Conservation (phyloP, 2,797 vertebrate genomes). For the Okamejei kenojei region DNA sequence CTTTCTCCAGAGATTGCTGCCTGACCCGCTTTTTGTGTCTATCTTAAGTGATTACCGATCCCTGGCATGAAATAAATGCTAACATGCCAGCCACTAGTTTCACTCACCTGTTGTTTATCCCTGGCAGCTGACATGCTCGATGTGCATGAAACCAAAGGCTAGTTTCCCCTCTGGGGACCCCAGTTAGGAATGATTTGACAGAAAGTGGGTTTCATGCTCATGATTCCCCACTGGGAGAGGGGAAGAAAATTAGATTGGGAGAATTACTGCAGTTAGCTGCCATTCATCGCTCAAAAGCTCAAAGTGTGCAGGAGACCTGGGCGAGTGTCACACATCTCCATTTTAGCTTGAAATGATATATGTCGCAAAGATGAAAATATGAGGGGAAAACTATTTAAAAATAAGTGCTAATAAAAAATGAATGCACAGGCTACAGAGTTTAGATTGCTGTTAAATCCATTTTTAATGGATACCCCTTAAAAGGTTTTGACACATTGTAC, state of each 20-base stretch:
- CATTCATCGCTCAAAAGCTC: not conserved
- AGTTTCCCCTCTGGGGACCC: not conserved
- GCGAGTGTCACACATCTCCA: not conserved
- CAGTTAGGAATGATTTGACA: not conserved
- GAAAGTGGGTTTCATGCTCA: not conserved
- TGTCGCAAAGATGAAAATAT: slow-evolving; percentile 4
- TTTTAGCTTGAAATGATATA: not conserved
- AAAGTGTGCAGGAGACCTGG: not conserved
- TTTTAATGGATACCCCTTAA: slow-evolving; percentile 34
- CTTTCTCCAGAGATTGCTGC: too few species aligned
- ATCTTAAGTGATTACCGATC: too few species aligned
- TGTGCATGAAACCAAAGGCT: too few species aligned
- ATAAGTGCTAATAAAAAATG: slow-evolving; percentile 22
- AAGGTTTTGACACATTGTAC: slow-evolving; percentile 10
- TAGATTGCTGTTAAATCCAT: slow-evolving; percentile 26
- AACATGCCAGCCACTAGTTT: too few species aligned
- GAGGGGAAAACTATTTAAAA: slow-evolving; percentile 22
- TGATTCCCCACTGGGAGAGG: not conserved
- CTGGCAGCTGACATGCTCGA: too few species aligned
- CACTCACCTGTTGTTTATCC: too few species aligned
- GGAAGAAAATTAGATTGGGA: not conserved
- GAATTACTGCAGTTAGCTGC: not conserved
- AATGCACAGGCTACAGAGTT: not conserved
- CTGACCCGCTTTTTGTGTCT: too few species aligned
- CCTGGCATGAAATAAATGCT: too few species aligned